A percentile compares a stretch with the other conserved stretches of the same genome.
These are phyloP conservation scores for Lutjanus erythropterus DNA, from an alignment of 2,113 vertebrate species.

Conservation along the genomic window DNA sequence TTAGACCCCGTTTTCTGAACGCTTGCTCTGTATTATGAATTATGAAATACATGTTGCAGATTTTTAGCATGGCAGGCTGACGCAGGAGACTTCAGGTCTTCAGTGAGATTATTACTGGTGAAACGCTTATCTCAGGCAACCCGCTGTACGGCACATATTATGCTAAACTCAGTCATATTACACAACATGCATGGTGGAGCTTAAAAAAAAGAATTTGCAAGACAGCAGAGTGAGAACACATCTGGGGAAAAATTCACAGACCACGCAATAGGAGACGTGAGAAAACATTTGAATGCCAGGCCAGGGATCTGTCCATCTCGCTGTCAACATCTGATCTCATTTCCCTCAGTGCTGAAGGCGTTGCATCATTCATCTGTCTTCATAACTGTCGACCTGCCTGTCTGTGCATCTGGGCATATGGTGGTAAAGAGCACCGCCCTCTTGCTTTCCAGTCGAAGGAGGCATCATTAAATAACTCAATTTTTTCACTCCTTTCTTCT, in stretches of 20 bases:
- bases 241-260: slow-evolving; percentile 15
- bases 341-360: slow-evolving; percentile 66
- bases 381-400: slow-evolving; percentile 77
- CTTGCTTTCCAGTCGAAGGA: slow-evolving; percentile 59
- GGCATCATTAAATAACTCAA: slow-evolving; percentile 50
- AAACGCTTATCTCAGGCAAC: slow-evolving; percentile 54
- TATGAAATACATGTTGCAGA: slow-evolving; percentile 58
- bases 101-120: slow-evolving; percentile 60
- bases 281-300: slow-evolving; percentile 73
- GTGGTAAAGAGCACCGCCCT: slow-evolving; percentile 63
- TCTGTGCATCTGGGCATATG: slow-evolving; percentile 69
- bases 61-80: slow-evolving; percentile 49
- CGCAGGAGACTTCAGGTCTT: slow-evolving; percentile 61
- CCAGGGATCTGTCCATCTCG: slow-evolving; percentile 70
- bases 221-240: slow-evolving; percentile 6
- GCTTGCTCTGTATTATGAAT: slow-evolving; percentile 56
- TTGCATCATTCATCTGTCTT: slow-evolving; percentile 81
- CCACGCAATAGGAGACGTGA: slow-evolving; percentile 44
- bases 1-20: slow-evolving; percentile 54
- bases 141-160: slow-evolving; percentile 51
- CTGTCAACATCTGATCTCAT: slow-evolving; percentile 80
- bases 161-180: slow-evolving; percentile 49
- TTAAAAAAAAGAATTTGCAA: slow-evolving; percentile 4
- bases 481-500: slow-evolving; percentile 25
- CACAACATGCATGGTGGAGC: slow-evolving; percentile 28